Conservation (phyloP, 2,113 vertebrate genomes). For the Cebus imitator region DNA sequence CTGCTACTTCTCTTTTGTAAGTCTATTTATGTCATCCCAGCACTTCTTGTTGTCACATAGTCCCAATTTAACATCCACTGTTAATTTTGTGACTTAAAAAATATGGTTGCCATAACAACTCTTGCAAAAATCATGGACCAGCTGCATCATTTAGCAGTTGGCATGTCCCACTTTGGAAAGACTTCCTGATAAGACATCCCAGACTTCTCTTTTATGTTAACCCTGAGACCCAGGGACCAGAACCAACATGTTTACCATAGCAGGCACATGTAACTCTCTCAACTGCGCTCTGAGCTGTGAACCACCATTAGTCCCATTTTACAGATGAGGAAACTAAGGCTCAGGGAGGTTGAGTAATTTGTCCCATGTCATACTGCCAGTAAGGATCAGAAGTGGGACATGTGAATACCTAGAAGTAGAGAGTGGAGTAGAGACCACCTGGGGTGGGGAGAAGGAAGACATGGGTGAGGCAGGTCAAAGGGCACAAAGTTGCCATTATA, state of each 20-base stretch:
- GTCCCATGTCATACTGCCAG: background rate
- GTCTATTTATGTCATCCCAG: constrained; percentile 42
- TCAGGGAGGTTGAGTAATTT: background rate
- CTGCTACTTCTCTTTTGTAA: background rate
- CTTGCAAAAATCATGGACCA: background rate
- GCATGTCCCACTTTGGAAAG: constrained; percentile 27
- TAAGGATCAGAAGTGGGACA: background rate
- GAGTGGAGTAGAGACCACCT: background rate
- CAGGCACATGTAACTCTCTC: background rate
- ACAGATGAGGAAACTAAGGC: background rate
- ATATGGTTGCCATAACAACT: constrained; percentile 68
- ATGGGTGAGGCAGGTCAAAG: background rate
- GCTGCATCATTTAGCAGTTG: constrained; percentile 50
- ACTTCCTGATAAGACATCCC: background rate
- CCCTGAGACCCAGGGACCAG: background rate
- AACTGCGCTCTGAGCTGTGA: background rate
- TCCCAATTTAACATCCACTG: background rate
- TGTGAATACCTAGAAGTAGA: background rate
- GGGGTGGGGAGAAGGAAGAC: background rate
- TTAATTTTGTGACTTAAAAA: constrained; percentile 56
- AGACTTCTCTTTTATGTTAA: constrained; percentile 21
- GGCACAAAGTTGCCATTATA: background rate
- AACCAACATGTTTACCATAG: background rate
- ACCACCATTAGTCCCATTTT: background rate
- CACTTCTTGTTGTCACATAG: constrained; percentile 51